Percentiles rank a stretch among this genome's conserved stretches.
phyloP scores from a whole-genome alignment of 2,888 invertebrate genomes.

The Cheilosia variabilis region DNA sequence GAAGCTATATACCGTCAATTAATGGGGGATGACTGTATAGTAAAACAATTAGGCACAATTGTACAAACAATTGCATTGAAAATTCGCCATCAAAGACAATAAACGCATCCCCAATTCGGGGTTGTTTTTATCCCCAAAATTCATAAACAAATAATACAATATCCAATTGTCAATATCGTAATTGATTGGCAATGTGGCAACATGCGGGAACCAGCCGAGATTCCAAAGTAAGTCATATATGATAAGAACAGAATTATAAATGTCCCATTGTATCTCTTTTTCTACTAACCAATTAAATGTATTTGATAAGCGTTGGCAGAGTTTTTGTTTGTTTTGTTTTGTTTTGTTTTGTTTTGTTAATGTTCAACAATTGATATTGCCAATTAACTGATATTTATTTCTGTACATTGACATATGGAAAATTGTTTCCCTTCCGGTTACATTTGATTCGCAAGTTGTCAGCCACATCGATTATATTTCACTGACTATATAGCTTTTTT shows the following conservation, averaged over 20 bases:
- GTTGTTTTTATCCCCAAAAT: slow-evolving; percentile 43
- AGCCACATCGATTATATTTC: no score
- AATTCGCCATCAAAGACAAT: slow-evolving; percentile 52
- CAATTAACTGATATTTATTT: no score
- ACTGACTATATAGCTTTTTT: no score
- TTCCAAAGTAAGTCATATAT: slow-evolving; percentile 71
- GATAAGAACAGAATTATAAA: slow-evolving; percentile 35
- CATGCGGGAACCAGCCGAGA: slow-evolving; percentile 72
- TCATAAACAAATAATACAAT: slow-evolving; percentile 46
- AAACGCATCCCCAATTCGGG: slow-evolving; percentile 44
- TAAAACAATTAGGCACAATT: slow-evolving; percentile 67
- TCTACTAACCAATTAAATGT: slow-evolving; percentile 19
- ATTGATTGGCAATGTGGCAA: slow-evolving; percentile 74
- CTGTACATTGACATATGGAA: no score
- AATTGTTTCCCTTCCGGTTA: no score
- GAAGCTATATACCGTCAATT: slow-evolving; percentile 59
- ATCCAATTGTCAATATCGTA: slow-evolving; percentile 62
- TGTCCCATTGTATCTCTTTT: slow-evolving; percentile 22
- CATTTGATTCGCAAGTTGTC: no score
- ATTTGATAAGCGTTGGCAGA: not conserved
- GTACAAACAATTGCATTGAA: slow-evolving; percentile 61
- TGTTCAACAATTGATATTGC: not conserved
- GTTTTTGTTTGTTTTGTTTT: not conserved
- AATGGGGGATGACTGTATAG: slow-evolving; percentile 66
- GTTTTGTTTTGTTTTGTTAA: not conserved